Base-by-base conservation (phyloP, 2,797 vertebrate species). In the Coilia nasus region DNA sequence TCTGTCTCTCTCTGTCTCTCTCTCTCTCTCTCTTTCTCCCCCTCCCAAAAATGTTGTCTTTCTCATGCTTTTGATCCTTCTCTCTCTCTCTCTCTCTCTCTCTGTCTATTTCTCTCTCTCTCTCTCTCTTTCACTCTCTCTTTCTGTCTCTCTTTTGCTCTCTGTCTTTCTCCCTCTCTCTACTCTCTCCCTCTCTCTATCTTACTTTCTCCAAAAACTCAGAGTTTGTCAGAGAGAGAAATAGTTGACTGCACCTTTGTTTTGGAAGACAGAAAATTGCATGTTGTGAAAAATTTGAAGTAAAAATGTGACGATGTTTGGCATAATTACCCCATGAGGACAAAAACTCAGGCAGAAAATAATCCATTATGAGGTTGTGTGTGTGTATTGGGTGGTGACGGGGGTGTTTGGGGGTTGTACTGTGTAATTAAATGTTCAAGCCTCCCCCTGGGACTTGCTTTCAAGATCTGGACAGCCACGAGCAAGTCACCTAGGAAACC, bases 341-440 rank as follows among this genome's bases (percentile, higher is more conserved):
- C 15, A 31, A 35, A 75, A 75, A 75, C 31, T 35, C 31, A 15
- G 31, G 15, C 28, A 17, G 67, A 75, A 23, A 75, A 75, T 75
- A 75, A 35, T 75, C 67, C 67, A 35, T 19, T 75, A 75, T 75
- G 21, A 21, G 44, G 17, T 12, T 54, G 50, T 54, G 50, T 54
- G 11, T 5, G 67, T 10, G 19, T n/a, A 21, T n/a, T 62, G 60
- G 21, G 60, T 54, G 60, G n/a, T 6, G 60, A 23, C 1, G n/a
- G 67, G 12, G 31, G 62, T 23, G 62, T 5, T 2, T n/a, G 23
- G 25, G 62, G 23, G 23, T 14, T 28, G 62, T 41, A 44, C 3
- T 78, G 71, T 78, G 44, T 78, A 78, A 78, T 78, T 78, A 78
- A 78, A 78, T 78, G 71, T 78, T 78, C 71, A 44, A 44, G 17